Base-by-base conservation (phyloP, 2,797 vertebrate genomes). In the Tenualosa thibaudeaui region DNA sequence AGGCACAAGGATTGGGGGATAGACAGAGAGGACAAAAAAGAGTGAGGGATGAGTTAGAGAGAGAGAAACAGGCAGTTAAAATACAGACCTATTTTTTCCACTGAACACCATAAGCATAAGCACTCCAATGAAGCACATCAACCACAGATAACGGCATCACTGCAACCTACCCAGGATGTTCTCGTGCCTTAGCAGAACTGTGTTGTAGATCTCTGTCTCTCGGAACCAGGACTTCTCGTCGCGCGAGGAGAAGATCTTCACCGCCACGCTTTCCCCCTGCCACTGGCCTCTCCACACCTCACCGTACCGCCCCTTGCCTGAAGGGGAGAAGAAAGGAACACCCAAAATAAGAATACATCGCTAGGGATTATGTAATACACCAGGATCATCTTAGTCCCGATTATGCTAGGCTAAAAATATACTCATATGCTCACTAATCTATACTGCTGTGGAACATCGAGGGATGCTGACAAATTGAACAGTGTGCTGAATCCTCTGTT, bases 151-250 rank as follows among this genome's bases (percentile, higher is more conserved):
- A 62, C n/a, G 6, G 58, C 58, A 62, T 62, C 24, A 62, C 19
- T 24, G 58, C 58, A n/a, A 90, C 93, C 0, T 89, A 99, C 98
- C 98, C 84, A 99, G 93, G 86, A 99, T 99, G 88, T 99, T 99
- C 89, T 99, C 97, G 0, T 99, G 98, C 85, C 98, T 95, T 89
- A 99, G 95, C 91, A 99, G 95, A 53, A 99, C 98, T 0, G 98
- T 99, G 94, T 99, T 99, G 94, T 99, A 99, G 91, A 99, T 92
- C 89, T 99, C 98, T 0, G 98, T 99, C 93, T 99, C 98, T 92
- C 98, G 94, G 95, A 99, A 99, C 98, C 98, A 99, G 46, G 98
- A 99, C 90, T 99, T 99, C 89, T 99, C 98, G 78, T 99, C 98
- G 87, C 98, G 94, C 75, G 98, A 99, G 81, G 98, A 99, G 92